Conservation (phyloP, 92 coral and sea anemone genomes). For the Porites rus region DNA sequence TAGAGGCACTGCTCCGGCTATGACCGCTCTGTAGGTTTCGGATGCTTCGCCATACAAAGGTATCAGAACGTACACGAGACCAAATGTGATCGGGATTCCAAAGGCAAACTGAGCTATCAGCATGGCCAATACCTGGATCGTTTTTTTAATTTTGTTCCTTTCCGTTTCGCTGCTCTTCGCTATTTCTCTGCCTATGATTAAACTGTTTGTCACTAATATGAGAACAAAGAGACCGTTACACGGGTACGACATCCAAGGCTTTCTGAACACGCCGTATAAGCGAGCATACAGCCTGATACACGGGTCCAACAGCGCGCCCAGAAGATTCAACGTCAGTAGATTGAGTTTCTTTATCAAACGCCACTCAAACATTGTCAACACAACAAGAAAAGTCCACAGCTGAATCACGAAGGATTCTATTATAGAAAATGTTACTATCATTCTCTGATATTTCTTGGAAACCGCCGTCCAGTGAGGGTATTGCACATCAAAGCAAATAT, state of each 20-base stretch:
- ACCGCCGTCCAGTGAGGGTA: not conserved
- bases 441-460: conserved; percentile 36
- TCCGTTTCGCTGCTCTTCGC: not conserved
- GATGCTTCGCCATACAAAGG: conserved; percentile 5
- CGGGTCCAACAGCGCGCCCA: conserved; percentile 66
- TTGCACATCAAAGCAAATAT: conserved; percentile 57
- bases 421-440: conserved; percentile 37
- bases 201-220: conserved; percentile 35
- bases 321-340: conserved; percentile 44
- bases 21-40: not conserved
- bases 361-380: conserved; percentile 49
- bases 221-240: conserved; percentile 48
- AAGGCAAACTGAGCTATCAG: conserved; percentile 40
- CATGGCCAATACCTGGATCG: conserved; percentile 12
- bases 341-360: conserved; percentile 57
- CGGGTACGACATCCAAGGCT: conserved; percentile 56
- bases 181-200: conserved; percentile 44
- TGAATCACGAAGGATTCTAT: conserved; percentile 54
- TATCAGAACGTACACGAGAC: not conserved
- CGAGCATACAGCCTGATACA: conserved; percentile 49
- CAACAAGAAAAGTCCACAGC: conserved; percentile 48
- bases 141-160: not conserved
- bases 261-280: conserved; percentile 56
- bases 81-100: conserved; percentile 32
- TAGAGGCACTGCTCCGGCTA: conserved; percentile 37